Evolutionary conservation across 2,888 invertebrate genomes (phyloP), one percentile per base, ranked within the genome.

Genomic region (Gymnosoma rotundatum): DNA sequence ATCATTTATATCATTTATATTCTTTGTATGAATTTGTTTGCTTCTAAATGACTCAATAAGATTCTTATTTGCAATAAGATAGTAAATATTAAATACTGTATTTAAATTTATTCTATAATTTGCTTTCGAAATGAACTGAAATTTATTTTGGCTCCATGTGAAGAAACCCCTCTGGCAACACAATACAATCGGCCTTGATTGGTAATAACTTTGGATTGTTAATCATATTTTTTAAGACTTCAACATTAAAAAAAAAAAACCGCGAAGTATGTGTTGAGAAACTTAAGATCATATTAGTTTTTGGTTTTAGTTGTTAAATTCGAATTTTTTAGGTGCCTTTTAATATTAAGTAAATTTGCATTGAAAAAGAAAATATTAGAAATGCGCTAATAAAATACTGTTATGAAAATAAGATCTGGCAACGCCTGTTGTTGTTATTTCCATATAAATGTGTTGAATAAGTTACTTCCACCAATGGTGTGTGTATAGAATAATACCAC

Each of bases 211-310:
- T 78, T 76, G 12, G 52, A 58, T 38, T 32, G 52, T 84, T 80
- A 80, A 74, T 80, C 73, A 81, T 80, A 73, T 45, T 83, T 75
- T 18, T 10, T 21, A 18, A 12, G n/a, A 25, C 1, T 63, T 69
- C 18, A 20, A 52, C 5, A 52, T 70, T 78, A 70, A 21, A 56
- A 70, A 48, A 25, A 60, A 48, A 42, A 6, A 20, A n/a, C n/a
- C n/a, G 60, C 6, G 50, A 67, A 52, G 67, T 38, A 67, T 67
- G 21, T 50, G 1, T 0, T 20, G 0, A 18, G n/a, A 14, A 20
- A 38, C 50, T 16, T 1, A 2, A 6, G 9, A n/a, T 48, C 1
- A n/a, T 12, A 42, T 42, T 42, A 42, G 4, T 42, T 10, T 6
- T 12, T 42, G 12, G 2, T 42, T 42, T 42, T 1, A 42, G 1